Percentiles rank a stretch among this genome's conserved stretches.
Evolutionary conservation across 1,140 invertebrate species (phyloP).

Genomic region (Drosophila orosa): DNA sequence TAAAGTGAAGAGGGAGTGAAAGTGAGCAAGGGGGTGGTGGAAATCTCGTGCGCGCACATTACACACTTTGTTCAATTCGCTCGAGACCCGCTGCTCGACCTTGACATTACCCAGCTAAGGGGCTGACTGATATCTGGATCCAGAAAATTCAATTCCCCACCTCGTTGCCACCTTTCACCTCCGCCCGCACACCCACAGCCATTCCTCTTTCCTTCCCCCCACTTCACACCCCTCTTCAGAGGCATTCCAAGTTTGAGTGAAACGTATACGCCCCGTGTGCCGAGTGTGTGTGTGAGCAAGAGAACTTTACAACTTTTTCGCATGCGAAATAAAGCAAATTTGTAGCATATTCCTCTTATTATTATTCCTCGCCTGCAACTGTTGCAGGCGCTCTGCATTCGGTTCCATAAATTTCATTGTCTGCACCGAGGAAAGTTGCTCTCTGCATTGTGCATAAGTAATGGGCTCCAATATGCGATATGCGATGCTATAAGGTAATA

Average conservation of each 20-base stretch:
- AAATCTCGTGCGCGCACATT: conserved; percentile 72
- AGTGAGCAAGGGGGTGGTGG: conserved; percentile 11
- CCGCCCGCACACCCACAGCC: background rate
- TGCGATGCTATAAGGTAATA: conserved; percentile 72
- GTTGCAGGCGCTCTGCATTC: conserved; percentile 41
- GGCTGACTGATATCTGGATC: conserved; percentile 34
- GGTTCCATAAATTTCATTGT: conserved; percentile 80
- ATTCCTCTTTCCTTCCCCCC: background rate
- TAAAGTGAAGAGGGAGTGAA: background rate
- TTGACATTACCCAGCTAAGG: conserved; percentile 36
- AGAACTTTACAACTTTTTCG: conserved; percentile 75
- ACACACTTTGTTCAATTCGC: conserved; percentile 64
- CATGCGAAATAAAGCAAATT: conserved; percentile 80
- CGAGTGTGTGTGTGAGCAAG: conserved; percentile 3
- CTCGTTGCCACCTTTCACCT: conserved; percentile 12
- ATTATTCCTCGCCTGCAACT: conserved; percentile 49
- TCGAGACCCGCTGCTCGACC: conserved; percentile 36
- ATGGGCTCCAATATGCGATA: conserved; percentile 65
- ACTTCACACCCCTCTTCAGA: background rate
- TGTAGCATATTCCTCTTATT: conserved; percentile 73
- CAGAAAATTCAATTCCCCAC: conserved; percentile 38
- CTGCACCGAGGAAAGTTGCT: conserved; percentile 55
- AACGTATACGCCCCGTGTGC: conserved; percentile 45
- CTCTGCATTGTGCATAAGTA: conserved; percentile 76
- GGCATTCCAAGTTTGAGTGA: conserved; percentile 13